Evolutionary conservation across 2,888 invertebrate species (phyloP).

Genomic region (Agriotes lineatus): DNA sequence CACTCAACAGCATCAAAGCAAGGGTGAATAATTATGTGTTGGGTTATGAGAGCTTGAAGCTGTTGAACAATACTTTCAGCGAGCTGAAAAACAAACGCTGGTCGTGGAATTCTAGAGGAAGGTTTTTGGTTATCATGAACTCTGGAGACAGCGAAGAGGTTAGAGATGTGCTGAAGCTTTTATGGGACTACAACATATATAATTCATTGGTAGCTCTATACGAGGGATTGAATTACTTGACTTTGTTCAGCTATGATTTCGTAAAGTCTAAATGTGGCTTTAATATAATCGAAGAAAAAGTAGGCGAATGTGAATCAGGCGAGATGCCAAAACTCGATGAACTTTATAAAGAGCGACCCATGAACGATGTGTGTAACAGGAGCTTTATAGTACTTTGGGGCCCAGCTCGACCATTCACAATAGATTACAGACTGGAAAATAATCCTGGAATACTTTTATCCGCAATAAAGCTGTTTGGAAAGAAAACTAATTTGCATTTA

Average conservation of each 20-base stretch:
- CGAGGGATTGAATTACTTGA: neutral
- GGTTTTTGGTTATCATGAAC: neutral
- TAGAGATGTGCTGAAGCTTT: neutral
- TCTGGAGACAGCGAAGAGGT: neutral
- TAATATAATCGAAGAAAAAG: constrained; percentile 6
- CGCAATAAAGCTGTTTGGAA: neutral
- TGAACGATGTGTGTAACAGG: constrained; percentile 17
- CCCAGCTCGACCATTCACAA: neutral
- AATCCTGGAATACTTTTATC: constrained; percentile 30
- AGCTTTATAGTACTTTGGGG: constrained; percentile 9
- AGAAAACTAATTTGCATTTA: constrained; percentile 14
- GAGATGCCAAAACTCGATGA: neutral
- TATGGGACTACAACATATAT: constrained; percentile 24
- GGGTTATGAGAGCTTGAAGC: neutral
- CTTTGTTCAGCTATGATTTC: constrained; percentile 24
- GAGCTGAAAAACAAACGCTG: neutral
- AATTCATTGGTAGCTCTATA: neutral
- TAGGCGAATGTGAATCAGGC: constrained; percentile 1
- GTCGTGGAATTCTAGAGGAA: constrained; percentile 31
- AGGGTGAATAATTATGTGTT: constrained; percentile 26
- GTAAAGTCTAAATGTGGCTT: constrained; percentile 17
- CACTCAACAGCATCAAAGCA: neutral
- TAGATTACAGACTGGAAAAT: neutral
- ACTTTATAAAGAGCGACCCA: neutral
- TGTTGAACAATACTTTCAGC: constrained; percentile 13